Base-by-base conservation (phyloP, 30 jellyfish, hydroid and myxozoan species). In the Aurelia sp. region DNA sequence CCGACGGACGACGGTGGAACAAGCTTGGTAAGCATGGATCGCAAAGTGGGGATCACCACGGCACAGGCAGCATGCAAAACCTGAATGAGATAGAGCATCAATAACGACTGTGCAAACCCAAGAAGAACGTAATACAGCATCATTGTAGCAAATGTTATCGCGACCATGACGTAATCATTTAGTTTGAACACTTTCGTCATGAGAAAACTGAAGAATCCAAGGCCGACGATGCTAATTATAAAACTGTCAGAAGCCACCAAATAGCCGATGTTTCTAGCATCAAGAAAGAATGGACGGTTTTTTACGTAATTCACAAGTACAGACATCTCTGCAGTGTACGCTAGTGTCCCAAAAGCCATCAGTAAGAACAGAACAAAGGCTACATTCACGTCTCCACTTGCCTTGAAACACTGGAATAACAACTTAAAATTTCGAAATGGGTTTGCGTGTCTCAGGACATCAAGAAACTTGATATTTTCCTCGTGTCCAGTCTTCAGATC, bases 1-100 rank as follows among this genome's bases (percentile, higher is more conserved):
- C 81, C 81, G 20, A 70, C 66, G 20, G 81, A 19, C 3, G 62
- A 37, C 19, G 66, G 81, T 12, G 62, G 64, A 31, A 48, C 55
- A 17, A 70, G 40, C 37, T 70, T 70, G 19, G 81, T 37, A 48
- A 57, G 53, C 73, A 74, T 48, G 85, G 85, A 40, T 15, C 81
- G 17, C 19, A 70, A 23, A 6, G 81, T 70, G 22, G 81, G 55
- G 27, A 33, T 31, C 27, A n/a, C 50, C 30, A 70, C 4, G 18
- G 81, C 55, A 13, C 62, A 7, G 62, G 50, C 8, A 47, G 81
- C 81, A 33, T 70, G 62, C 6, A 70, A 1, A 0, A 70, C 22
- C 37, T 70, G 81, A 23, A 18, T 70, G 27, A 70, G 16, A 47
- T 47, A 70, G 35, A 70, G 81, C 63, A 70, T 21, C 64, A 70